Evolutionary conservation across 53 echinoderm and acorn worm species (phyloP).

Genomic region (Actinopyga echinites): DNA sequence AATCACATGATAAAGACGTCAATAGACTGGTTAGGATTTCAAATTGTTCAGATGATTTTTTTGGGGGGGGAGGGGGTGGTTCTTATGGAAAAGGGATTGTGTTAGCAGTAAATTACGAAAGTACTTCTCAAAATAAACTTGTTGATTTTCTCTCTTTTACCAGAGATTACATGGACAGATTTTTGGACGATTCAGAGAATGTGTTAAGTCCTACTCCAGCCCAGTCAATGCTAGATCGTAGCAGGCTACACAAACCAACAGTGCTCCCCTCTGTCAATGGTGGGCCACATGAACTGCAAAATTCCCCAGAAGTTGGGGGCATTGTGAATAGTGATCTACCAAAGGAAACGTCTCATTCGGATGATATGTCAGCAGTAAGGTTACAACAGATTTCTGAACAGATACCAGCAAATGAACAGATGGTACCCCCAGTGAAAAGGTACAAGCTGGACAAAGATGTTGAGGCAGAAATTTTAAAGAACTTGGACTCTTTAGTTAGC

Average conservation of each 20-base stretch:
- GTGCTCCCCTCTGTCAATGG: constrained; percentile 72
- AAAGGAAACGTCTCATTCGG: constrained; percentile 66
- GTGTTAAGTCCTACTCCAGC: constrained; percentile 83
- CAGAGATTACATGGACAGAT: constrained; percentile 97
- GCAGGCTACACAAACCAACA: constrained; percentile 64
- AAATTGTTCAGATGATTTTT: too few species aligned
- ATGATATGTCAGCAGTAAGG: constrained; percentile 34
- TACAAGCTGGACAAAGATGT: constrained; percentile 48
- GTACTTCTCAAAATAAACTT: too few species aligned
- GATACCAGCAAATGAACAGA: constrained; percentile 37
- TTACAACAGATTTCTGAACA: constrained; percentile 40
- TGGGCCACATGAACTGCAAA: constrained; percentile 68
- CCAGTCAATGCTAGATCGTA: constrained; percentile 78
- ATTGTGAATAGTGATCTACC: constrained; percentile 80
- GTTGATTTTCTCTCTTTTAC: neutral
- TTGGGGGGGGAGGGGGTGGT: too few species aligned
- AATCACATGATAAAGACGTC: too few species aligned
- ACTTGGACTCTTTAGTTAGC: constrained; percentile 46
- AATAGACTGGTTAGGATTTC: too few species aligned
- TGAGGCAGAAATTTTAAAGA: constrained; percentile 55
- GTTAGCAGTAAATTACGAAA: too few species aligned
- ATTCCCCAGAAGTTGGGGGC: constrained; percentile 84
- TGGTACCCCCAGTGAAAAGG: constrained; percentile 56
- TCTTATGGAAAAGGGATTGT: too few species aligned
- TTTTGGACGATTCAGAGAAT: constrained; percentile 90